Base-by-base conservation (phyloP, 2,888 invertebrate genomes). In the Drosophila leonis region DNA sequence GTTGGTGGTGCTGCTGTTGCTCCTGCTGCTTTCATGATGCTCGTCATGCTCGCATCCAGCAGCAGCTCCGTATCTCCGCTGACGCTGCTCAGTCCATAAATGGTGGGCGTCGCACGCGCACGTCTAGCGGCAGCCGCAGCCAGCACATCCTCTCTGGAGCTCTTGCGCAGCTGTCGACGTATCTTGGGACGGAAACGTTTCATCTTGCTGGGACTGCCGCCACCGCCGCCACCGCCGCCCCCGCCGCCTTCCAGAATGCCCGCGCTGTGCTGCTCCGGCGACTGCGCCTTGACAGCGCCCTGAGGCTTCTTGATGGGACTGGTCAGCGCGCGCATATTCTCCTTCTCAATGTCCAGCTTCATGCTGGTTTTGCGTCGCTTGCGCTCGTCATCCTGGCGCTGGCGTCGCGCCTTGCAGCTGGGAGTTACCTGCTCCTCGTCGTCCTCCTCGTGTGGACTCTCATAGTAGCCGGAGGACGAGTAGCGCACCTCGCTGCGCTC, bases 381-480 rank as follows among this genome's bases (percentile, higher is more conserved):
- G 80, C 95, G 95, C 63, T 96, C 96, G 75, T 97, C 96, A 67
- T 95, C 95, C 51, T 95, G 94, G 94, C 96, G 96, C 62, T 92
- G 88, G 0, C 92, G 90, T n/a, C 93, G 87, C 0, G 78, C 75
- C 61, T 90, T 89, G 33, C 81, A 60, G 20, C 68, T 80, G 18
- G 75, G 71, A 2, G 70, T 54, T 24, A 72, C 80, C 61, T 82
- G 90, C 4, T 85, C 82, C 15, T 88, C 82, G 59, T 92, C 89
- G 9, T 93, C 93, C 83, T 96, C 96, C 71, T 96, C 96, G 46
- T 95, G 94, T 15, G 96, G 95, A 90, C 96, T 96, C 92, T 96
- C 96, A 90, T 96, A 96, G 92, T 96, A 96, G 1, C 96, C 96
- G 4, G 96, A 96, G 7, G 96, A 96, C 37, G 96, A 96, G 92